Percentiles rank a stretch among this genome's conserved stretches.
Evolutionary conservation across 2,888 invertebrate genomes (phyloP).

Genomic region (Cheiracanthium punctorium): DNA sequence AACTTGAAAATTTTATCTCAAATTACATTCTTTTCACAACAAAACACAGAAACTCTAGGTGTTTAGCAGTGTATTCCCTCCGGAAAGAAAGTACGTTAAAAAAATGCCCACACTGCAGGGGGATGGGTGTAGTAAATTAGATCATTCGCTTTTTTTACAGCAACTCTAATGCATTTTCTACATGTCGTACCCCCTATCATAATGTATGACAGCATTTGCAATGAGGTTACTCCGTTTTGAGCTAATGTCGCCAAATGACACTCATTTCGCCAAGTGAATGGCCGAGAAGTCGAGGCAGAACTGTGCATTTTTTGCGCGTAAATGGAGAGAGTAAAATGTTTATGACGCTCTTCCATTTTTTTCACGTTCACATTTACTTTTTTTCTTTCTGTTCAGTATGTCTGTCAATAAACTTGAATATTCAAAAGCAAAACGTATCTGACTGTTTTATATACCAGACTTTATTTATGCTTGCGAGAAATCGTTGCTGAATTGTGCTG

Average conservation of each 20-base stretch:
- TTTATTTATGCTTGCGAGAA: neutral
- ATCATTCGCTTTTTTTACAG: conserved; percentile 57
- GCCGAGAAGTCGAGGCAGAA: neutral
- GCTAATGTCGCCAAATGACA: conserved; percentile 39
- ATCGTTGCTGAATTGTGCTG: neutral
- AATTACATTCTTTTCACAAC: neutral
- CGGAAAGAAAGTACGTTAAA: neutral
- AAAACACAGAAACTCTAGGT: neutral
- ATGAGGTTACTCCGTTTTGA: conserved; percentile 52
- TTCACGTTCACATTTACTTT: neutral
- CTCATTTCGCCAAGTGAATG: conserved; percentile 5
- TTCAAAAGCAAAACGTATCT: neutral
- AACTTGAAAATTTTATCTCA: too few species aligned
- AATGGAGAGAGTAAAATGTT: conserved; percentile 10
- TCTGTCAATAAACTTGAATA: neutral
- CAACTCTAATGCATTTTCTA: conserved; percentile 60
- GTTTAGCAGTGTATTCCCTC: neutral
- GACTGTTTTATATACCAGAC: neutral
- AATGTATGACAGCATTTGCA: conserved; percentile 58
- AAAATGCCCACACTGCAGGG: neutral
- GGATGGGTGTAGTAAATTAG: conserved; percentile 49
- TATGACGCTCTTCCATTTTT: neutral
- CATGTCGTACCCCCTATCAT: conserved; percentile 44
- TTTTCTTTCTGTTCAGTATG: neutral
- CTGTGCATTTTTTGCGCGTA: neutral